A percentile compares a stretch with the other conserved stretches of the same genome.
These are phyloP conservation scores for Glossosoma conforme DNA, from an alignment of 1,140 invertebrate genomes.

Conservation along the genomic window DNA sequence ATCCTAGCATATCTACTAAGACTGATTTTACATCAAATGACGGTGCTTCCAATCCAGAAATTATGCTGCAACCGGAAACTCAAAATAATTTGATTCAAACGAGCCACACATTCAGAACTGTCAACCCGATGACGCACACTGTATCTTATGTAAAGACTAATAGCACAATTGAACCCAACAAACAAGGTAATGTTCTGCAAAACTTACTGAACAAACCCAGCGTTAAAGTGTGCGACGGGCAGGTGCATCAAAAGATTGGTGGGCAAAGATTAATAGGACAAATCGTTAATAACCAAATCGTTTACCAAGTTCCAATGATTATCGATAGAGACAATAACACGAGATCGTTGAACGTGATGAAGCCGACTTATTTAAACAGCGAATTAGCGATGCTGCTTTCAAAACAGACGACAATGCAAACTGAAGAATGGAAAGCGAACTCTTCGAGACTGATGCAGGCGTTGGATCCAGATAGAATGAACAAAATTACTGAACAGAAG, in stretches of 20 bases:
- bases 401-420: constrained; percentile 11
- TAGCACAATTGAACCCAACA: constrained; percentile 36
- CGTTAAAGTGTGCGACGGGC: constrained; percentile 10
- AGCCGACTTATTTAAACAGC: constrained; percentile 18
- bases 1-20: too few species aligned
- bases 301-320: constrained; percentile 45
- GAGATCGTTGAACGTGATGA: constrained; percentile 10
- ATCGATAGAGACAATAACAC: constrained; percentile 34
- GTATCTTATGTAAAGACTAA: constrained; percentile 35
- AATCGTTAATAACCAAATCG: constrained; percentile 41
- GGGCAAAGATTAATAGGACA: constrained; percentile 7
- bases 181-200: constrained; percentile 33
- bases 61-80: not conserved
- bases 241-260: not conserved
- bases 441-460: constrained; percentile 1
- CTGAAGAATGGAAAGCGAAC: constrained; percentile 17
- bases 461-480: constrained; percentile 1
- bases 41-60: not conserved
- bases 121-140: constrained; percentile 34
- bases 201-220: constrained; percentile 26
- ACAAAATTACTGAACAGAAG: constrained; percentile 3
- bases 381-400: constrained; percentile 24
- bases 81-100: constrained; percentile 9
- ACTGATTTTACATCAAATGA: too few species aligned
- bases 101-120: constrained; percentile 19